phyloP scores from a whole-genome alignment of 30 jellyfish, hydroid and myxozoan genomes.

The Pseudorhiza aurosa region DNA sequence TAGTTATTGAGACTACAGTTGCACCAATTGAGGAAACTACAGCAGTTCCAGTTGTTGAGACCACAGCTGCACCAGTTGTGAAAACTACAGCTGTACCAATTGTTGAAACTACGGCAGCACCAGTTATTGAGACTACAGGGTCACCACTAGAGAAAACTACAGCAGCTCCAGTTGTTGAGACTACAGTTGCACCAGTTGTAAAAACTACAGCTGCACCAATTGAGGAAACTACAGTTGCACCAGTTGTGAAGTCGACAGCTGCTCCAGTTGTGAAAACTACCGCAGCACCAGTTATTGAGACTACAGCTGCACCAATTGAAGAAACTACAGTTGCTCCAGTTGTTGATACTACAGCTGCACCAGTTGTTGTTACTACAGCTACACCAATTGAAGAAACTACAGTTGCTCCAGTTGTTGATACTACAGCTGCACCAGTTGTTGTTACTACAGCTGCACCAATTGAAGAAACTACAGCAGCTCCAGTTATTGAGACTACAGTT shows the following conservation, averaged over 20 bases:
- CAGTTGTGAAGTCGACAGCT: not conserved
- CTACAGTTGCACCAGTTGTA: constrained; percentile 42
- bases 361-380: not conserved
- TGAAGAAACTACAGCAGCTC: constrained; percentile 45
- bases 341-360: constrained; percentile 17
- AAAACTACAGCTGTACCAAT: constrained; percentile 49
- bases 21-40: constrained; percentile 18
- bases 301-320: constrained; percentile 4
- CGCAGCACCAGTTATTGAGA: constrained; percentile 36
- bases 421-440: not conserved
- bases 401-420: not conserved
- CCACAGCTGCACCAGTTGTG: constrained; percentile 34
- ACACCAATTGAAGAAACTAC: constrained; percentile 22
- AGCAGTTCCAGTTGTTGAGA: constrained; percentile 10
- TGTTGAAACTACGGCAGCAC: constrained; percentile 20
- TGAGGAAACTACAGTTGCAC: not conserved
- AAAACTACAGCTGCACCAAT: constrained; percentile 55
- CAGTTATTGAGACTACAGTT: not conserved
- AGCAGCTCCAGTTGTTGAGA: constrained; percentile 44
- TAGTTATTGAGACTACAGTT: constrained; percentile 27
- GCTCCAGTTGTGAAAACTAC: constrained; percentile 33
- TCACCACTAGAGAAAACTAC: constrained; percentile 33
- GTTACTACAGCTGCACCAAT: not conserved
- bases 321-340: constrained; percentile 53
- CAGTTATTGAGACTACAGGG: constrained; percentile 33